These are phyloP conservation scores for Diachasmimorpha longicaudata DNA, from an alignment of 1,140 invertebrate genomes.

Conservation along the genomic window DNA sequence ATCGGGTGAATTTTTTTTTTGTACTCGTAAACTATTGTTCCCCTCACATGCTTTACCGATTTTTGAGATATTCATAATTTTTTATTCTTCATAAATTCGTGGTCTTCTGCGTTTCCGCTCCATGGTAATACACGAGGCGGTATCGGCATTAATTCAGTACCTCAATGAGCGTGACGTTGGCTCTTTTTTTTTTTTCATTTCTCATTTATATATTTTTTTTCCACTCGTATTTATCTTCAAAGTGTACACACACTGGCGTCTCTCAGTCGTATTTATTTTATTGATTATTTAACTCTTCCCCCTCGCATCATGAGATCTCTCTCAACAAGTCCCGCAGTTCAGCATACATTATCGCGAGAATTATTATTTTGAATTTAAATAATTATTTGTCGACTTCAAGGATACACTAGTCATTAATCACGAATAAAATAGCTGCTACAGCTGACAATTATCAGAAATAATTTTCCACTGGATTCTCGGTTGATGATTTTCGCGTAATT, in stretches of 20 bases:
- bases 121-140: neutral
- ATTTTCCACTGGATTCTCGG: neutral
- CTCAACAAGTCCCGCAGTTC: neutral
- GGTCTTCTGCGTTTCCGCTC: neutral
- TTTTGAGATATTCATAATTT: neutral
- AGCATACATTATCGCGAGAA: neutral
- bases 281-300: slow-evolving; percentile 51
- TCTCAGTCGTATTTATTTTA: slow-evolving; percentile 51
- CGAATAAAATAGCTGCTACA: neutral
- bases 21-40: neutral
- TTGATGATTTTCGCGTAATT: neutral
- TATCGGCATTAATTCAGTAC: neutral
- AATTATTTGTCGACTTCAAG: neutral
- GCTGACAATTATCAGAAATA: neutral
- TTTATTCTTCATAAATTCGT: neutral
- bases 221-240: slow-evolving; percentile 22
- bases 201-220: slow-evolving; percentile 20
- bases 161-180: neutral
- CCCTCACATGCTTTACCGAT: too few species aligned
- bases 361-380: slow-evolving; percentile 10
- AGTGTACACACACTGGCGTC: slow-evolving; percentile 20
- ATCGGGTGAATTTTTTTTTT: neutral
- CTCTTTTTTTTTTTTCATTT: neutral
- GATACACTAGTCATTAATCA: neutral
- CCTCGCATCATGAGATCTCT: slow-evolving; percentile 10